These are phyloP conservation scores for Chrysogorgia sp. DNA, from an alignment of 92 coral and sea anemone genomes.

Conservation along the genomic window DNA sequence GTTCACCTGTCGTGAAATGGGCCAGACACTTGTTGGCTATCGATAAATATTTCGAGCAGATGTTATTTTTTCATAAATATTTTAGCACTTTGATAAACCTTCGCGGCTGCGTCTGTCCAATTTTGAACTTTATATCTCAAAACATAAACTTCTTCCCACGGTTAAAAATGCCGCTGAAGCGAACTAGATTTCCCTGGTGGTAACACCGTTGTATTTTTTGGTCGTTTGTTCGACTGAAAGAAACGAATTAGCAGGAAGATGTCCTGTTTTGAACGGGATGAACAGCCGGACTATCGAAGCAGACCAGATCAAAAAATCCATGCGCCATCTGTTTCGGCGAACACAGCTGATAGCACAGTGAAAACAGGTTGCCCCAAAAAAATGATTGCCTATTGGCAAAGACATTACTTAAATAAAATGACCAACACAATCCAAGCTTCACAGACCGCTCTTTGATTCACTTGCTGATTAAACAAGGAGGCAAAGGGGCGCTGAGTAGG, in stretches of 20 bases:
- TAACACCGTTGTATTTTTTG: too few relatives aligned
- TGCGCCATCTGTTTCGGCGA: constrained; percentile 27
- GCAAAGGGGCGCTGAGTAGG: neutral
- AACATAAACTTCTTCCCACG: too few relatives aligned
- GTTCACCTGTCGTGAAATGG: constrained; percentile 31
- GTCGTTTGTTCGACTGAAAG: too few relatives aligned
- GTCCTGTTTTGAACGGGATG: neutral
- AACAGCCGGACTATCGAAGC: neutral
- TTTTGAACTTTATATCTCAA: neutral
- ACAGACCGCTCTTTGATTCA: constrained; percentile 17
- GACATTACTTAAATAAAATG: constrained; percentile 43
- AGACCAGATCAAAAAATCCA: too few relatives aligned
- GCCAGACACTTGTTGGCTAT: neutral
- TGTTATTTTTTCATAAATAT: constrained; percentile 3
- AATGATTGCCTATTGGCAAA: constrained; percentile 20
- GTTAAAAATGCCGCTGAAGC: too few relatives aligned
- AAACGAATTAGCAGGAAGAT: too few relatives aligned
- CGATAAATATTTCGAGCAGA: constrained; percentile 6
- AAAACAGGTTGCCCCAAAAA: constrained; percentile 38
- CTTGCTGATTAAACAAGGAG: constrained; percentile 13
- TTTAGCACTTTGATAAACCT: constrained; percentile 1
- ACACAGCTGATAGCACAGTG: constrained; percentile 43
- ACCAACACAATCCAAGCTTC: constrained; percentile 30
- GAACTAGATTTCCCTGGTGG: too few relatives aligned
- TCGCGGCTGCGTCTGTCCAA: neutral